Conservation (phyloP, 2,797 vertebrate genomes). For the Scolopax bukidnonensis region DNA sequence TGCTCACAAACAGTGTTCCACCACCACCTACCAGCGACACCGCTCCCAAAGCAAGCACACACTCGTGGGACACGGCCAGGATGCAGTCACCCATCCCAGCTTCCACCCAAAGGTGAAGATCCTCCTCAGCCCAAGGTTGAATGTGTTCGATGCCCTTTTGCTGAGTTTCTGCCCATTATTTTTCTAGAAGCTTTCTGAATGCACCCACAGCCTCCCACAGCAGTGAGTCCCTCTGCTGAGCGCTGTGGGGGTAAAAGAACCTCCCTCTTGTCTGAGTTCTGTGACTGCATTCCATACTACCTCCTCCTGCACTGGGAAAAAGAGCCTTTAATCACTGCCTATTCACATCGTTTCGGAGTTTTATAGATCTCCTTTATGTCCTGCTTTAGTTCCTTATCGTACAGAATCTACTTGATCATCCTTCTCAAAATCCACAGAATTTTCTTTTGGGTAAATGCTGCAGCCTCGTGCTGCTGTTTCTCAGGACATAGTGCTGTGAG, state of each 20-base stretch:
- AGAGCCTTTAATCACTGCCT: neutral
- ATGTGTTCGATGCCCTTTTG: neutral
- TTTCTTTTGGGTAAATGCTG: neutral
- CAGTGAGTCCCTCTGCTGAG: neutral
- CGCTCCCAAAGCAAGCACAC: fast-evolving
- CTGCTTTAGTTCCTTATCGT: neutral
- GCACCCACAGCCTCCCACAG: neutral
- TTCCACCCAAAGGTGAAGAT: neutral
- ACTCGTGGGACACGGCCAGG: neutral
- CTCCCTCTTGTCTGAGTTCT: neutral
- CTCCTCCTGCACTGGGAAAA: neutral
- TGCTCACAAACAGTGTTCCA: neutral
- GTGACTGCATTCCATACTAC: neutral
- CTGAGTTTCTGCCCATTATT: neutral
- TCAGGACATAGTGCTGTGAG: neutral
- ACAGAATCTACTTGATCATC: neutral
- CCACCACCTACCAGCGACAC: neutral
- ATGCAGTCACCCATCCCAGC: neutral
- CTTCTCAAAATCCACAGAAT: neutral
- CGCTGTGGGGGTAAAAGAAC: neutral
- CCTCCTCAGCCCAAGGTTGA: neutral
- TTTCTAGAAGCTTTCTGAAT: neutral
- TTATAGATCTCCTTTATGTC: neutral
- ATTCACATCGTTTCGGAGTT: neutral
- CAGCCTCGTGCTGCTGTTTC: neutral